Base-by-base conservation (phyloP, 2,888 invertebrate species). In the Agrotis segetum region DNA sequence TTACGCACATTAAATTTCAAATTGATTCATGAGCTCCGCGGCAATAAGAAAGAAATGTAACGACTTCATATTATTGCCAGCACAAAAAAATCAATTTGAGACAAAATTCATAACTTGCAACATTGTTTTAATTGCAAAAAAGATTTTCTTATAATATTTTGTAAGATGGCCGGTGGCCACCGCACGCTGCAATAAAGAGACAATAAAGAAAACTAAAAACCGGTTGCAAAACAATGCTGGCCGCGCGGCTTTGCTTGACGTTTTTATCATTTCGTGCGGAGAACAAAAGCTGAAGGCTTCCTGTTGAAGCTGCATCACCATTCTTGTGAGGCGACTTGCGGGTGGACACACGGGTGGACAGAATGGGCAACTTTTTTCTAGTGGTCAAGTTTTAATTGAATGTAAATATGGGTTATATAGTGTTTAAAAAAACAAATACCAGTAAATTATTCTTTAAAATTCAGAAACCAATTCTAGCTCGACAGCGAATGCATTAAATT, bases 201-300 rank as follows among this genome's bases (percentile, higher is more conserved):
- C 90, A 89, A 89, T 89, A 89, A 89, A 90, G 88, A 85, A 89
- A 89, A 87, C 85, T 88, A 89, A 91, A 88, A 90, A 93, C 92
- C 91, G 92, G 93, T 94, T 90, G 90, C 89, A 91, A 93, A 90
- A 95, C 95, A 96, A 96, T 96, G 95, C 92, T 88, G 88, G 90
- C 88, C 88, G 92, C 90, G 88, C 90, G 91, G 94, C 85, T 86
- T 83, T 92, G 91, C 94, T 92, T 96, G 95, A 95, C 94, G 96
- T 96, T 96, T 96, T 96, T 96, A 96, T 96, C 95, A 95, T 95
- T 94, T 92, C 91, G 85, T 90, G 90, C 88, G 84, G 91, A 94
- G 95, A 96, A 95, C 96, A 96, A 96, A 95, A 95, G 95, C 91
- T 90, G 91, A 91, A 91, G 91, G 93, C 95, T 95, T 96, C 95